These are phyloP conservation scores for Drosophila subsilvestris DNA, from an alignment of 2,888 invertebrate species.

Conservation along the genomic window DNA sequence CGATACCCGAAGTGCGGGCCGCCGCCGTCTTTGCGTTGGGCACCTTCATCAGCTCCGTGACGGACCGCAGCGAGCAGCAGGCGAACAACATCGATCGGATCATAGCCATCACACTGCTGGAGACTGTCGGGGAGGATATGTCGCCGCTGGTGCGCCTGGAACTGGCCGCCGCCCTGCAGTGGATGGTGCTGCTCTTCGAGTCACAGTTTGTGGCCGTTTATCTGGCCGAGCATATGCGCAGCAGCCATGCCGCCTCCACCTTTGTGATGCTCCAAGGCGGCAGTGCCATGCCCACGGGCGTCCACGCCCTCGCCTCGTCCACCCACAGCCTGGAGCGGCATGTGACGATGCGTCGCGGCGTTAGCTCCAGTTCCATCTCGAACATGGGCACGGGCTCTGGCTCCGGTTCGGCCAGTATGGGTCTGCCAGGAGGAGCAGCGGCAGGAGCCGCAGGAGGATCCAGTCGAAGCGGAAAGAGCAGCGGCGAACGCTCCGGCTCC, in stretches of 20 bases:
- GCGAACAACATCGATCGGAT: conserved; percentile 97
- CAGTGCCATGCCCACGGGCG: conserved; percentile 57
- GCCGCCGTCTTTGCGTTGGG: conserved; percentile 97
- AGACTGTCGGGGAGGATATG: conserved; percentile 91
- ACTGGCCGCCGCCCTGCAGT: conserved; percentile 93
- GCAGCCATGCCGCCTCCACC: conserved; percentile 51
- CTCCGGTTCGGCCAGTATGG: not conserved
- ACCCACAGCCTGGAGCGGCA: conserved; percentile 84
- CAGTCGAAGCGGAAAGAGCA: conserved; percentile 11
- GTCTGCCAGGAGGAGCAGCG: not conserved
- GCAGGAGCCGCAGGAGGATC: conserved; percentile 31
- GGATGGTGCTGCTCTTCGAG: conserved; percentile 94
- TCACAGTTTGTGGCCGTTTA: conserved; percentile 93
- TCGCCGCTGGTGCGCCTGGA: conserved; percentile 94
- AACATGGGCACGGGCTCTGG: conserved; percentile 79
- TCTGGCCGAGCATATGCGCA: conserved; percentile 86
- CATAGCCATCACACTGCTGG: conserved; percentile 94
- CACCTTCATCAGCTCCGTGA: conserved; percentile 94
- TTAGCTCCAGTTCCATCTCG: conserved; percentile 89
- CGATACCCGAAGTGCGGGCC: conserved; percentile 95
- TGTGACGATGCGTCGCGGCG: conserved; percentile 86
- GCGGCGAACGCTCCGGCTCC: not conserved
- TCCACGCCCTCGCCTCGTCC: conserved; percentile 54
- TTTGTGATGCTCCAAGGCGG: conserved; percentile 26
- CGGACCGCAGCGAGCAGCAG: conserved; percentile 95